Base-by-base conservation (phyloP, 2,888 invertebrate species). In the Chymomyza fuscimana region DNA sequence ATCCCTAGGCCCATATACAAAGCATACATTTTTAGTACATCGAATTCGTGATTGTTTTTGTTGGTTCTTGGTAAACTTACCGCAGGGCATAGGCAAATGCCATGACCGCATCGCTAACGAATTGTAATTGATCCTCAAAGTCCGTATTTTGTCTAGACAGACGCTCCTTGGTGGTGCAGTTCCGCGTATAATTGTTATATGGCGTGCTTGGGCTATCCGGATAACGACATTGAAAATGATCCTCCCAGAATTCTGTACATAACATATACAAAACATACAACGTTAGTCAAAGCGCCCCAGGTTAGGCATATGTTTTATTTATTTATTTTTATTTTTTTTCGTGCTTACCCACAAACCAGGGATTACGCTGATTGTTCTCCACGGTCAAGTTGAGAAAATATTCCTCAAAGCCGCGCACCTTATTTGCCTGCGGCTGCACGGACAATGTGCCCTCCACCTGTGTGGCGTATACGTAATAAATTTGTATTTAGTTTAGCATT, bases 61-160 rank as follows among this genome's bases (percentile, higher is more conserved):
- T 25, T 25, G 46, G 46, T 19, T 15, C 51, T 50, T 19, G 25
- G 46, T 59, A 19, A 32, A 46, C 63, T 93, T 92, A 96, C 96
- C 94, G 93, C 81, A 96, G 94, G 58, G 98, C 98, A 87, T 97
- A 95, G 0, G 97, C 98, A 92, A 98, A 98, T 0, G 98, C 97
- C 95, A 98, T 94, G 0, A 98, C 98, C 22, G 98, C 98, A 91
- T 99, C 98, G 46, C 97, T 97, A 40, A 99, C 98, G 92, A 98
- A 99, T 92, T 99, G 98, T 79, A 99, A 93, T 91, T 98, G 98
- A 80, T 96, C 95, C 91, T 99, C 98, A 84, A 97, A 97, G 82
- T 96, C 96, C 0, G 96, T 97, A 88, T 96, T 95, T 69, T 95
- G 94, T 59, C 93, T 93, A 0, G 95, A 94, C 5, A 98, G 94